phyloP scores from a whole-genome alignment of 30 jellyfish, hydroid and myxozoan genomes.

The Morbakka virulenta region DNA sequence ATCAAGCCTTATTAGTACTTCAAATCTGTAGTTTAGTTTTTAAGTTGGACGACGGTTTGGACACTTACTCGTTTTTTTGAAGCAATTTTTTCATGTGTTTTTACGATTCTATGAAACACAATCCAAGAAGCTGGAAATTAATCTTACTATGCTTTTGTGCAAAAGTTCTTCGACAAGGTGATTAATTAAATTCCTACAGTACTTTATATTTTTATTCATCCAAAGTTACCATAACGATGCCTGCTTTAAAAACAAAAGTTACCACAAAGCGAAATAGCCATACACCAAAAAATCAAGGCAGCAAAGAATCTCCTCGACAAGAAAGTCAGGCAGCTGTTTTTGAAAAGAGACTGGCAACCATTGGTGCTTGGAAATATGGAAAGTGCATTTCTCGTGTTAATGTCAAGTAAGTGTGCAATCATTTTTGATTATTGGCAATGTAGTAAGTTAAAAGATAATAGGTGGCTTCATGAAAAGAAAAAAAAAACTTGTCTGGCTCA shows the following conservation, averaged over 20 bases:
- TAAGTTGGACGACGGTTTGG: too few relatives aligned
- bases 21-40: too few relatives aligned
- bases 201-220: too few relatives aligned
- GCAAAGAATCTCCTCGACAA: not conserved
- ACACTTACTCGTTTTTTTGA: too few relatives aligned
- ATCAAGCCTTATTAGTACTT: too few relatives aligned
- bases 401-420: not conserved
- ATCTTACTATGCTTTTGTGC: not conserved
- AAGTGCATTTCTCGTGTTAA: not conserved
- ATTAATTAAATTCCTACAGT: too few relatives aligned
- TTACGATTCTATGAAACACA: not conserved
- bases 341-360: not conserved
- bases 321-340: not conserved
- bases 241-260: not conserved
- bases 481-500: too few relatives aligned
- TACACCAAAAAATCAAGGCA: not conserved
- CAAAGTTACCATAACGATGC: not conserved
- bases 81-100: not conserved
- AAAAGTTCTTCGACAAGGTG: not conserved
- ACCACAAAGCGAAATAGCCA: not conserved
- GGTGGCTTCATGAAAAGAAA: too few relatives aligned
- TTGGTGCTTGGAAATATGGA: not conserved
- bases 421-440: too few relatives aligned
- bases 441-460: too few relatives aligned
- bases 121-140: not conserved